Base-by-base conservation (phyloP, 1,140 invertebrate genomes). In the Lordiphosa mommai region DNA sequence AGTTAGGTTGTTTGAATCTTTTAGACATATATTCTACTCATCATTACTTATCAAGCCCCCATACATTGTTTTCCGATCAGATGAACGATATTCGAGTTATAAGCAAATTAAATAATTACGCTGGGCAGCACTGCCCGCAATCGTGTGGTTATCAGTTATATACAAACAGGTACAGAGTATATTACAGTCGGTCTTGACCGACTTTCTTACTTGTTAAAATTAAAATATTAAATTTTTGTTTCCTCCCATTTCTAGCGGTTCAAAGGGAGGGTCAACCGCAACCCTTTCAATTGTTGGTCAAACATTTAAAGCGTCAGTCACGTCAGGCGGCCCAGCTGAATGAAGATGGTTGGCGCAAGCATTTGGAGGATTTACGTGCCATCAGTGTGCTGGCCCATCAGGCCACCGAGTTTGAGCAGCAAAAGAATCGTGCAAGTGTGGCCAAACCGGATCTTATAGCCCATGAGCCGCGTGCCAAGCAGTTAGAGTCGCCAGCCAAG, bases 201-300 rank as follows among this genome's bases (percentile, higher is more conserved):
- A n/a, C n/a, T n/a, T n/a, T n/a, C n/a, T n/a, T n/a, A n/a, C n/a
- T n/a, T n/a, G n/a, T n/a, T n/a, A n/a, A n/a, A 0, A 3, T 3
- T 5, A 20, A 0, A 30, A 14, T 44, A 14, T 46, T 40, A 1
- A n/a, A 9, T 30, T 10, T n/a, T 8, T 23, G 0, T 32, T 23
- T 23, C 0, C 6, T 40, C 12, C 12, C 4, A 8, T 51, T 88
- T 89, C n/a, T 63, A 92, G 92, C 92, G 74, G 90, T 93, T 30
- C 77, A 85, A 37, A 74, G 90, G n/a, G 88, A 89, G 46, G 92
- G 92, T 20, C 88, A 90, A 33, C 91, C 92, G 0, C 92, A 90
- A 44, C 80, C 88, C 6, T 85, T 85, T 41, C 63, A 86, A 10
- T 12, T 86, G 30, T 40, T 89, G 38, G 72, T 86, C 29, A 88